Base-by-base conservation (phyloP, 2,888 invertebrate genomes). In the Scotopteryx bipunctaria region DNA sequence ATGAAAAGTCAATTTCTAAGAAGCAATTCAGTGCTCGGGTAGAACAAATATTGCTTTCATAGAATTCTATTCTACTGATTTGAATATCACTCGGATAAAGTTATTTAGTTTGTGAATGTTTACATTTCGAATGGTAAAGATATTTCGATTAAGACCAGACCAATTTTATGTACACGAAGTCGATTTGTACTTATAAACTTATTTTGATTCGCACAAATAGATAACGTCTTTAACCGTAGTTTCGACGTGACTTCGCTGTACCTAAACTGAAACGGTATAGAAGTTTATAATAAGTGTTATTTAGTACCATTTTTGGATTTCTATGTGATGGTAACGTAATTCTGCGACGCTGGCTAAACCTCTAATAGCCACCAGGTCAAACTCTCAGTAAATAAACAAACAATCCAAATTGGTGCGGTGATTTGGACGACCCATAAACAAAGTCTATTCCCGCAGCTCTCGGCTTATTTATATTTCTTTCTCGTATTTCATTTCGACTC, bases 381-480 rank as follows among this genome's bases (percentile, higher is more conserved):
- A 15, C 14, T 27, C 31, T 14, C 11, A 11, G 38, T 38, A 47
- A 31, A 25, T 9, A 44, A 37, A 31, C n/a, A 46, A 32, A 4
- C 8, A 31, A 11, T 32, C 13, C 0, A 11, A 25, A 11, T 36
- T 6, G 9, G 14, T 40, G 13, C 37, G 33, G 11, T 35, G 35
- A 33, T 33, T 32, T 11, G 13, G 25, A 35, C 3, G n/a, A 17
- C 23, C 15, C 2, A 13, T 40, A 27, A 27, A 11, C 27, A 27
- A 11, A 27, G 11, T 27, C 27, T 9, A 25, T 25, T 23, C 25
- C 33, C 11, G 8, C 25, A 43, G 25, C 37, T 36, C 25, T 37
- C 21, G 11, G 29, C 17, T 35, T 15, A 21, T 29, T 36, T 36
- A 33, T 40, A 23, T 42, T 49, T 41, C 25, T 42, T 49, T 41